phyloP scores from a whole-genome alignment of 2,113 vertebrate species.

The Ellobius talpinus region DNA sequence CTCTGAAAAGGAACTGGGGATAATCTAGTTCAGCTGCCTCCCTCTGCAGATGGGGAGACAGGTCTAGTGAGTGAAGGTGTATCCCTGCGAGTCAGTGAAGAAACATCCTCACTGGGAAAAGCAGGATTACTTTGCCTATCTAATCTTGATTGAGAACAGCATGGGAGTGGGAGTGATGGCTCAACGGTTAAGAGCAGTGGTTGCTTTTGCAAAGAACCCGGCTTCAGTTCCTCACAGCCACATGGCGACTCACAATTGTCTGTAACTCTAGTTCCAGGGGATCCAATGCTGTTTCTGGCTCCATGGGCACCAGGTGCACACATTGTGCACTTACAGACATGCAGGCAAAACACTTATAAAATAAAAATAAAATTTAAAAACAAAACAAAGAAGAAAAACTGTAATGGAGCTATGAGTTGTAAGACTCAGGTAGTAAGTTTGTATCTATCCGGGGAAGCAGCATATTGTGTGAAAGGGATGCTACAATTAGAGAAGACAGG shows the following conservation, averaged over 20 bases:
- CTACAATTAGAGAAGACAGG: background rate
- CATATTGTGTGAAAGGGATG: background rate
- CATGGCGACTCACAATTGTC: background rate
- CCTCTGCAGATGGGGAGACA: conserved; percentile 35
- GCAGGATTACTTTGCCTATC: background rate
- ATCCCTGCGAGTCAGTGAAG: background rate
- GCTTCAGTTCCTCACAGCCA: background rate
- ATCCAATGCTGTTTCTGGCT: background rate
- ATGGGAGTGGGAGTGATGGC: background rate
- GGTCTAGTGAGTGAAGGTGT: background rate
- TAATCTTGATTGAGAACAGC: background rate
- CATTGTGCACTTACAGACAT: background rate
- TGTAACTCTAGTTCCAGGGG: background rate
- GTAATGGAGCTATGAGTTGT: background rate
- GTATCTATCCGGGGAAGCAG: background rate
- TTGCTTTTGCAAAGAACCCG: background rate
- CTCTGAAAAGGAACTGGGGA: conserved; percentile 57
- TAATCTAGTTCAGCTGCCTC: conserved; percentile 35
- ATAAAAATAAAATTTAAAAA: background rate
- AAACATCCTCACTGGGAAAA: background rate
- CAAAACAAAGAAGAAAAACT: background rate
- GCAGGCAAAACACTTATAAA: background rate
- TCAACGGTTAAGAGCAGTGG: background rate
- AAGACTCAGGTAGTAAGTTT: background rate
- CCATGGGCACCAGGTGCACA: background rate